A percentile compares a stretch with the other conserved stretches of the same genome.
Evolutionary conservation across 2,113 vertebrate species (phyloP).

Genomic region (Panthera leo): DNA sequence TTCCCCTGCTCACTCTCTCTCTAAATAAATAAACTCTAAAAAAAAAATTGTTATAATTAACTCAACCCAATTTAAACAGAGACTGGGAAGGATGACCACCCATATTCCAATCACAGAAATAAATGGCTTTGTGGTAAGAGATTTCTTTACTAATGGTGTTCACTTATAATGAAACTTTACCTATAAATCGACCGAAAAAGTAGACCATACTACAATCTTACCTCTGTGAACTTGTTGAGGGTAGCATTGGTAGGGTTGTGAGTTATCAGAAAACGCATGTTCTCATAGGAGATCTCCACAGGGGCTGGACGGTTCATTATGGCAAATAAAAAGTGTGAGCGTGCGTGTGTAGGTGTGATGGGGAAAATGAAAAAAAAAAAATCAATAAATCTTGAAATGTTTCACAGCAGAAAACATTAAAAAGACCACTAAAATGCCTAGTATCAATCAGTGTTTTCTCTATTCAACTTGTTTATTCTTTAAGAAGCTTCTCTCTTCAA

Average conservation of each 20-base stretch:
- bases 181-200: neutral
- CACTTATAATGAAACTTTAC: constrained; percentile 25
- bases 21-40: no score
- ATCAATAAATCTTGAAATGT: constrained; percentile 90
- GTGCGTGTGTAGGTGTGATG: constrained; percentile 67
- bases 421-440: constrained; percentile 84
- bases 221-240: constrained; percentile 99
- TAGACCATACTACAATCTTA: constrained; percentile 76
- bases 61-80: constrained; percentile 22
- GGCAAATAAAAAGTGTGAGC: constrained; percentile 85
- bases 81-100: neutral
- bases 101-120: neutral
- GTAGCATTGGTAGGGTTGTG: constrained; percentile 99
- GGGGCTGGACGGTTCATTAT: constrained; percentile 99
- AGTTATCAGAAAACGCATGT: constrained; percentile 99
- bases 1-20: no score
- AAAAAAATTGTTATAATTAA: constrained; percentile 50
- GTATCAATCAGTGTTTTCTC: constrained; percentile 83
- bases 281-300: constrained; percentile 96
- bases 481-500: constrained; percentile 76
- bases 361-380: constrained; percentile 77
- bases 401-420: constrained; percentile 91
- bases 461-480: constrained; percentile 81
- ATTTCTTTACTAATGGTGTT: constrained; percentile 1
- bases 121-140: neutral